Conservation (phyloP, 2,888 invertebrate genomes). For the Acrocyrtus sp. region DNA sequence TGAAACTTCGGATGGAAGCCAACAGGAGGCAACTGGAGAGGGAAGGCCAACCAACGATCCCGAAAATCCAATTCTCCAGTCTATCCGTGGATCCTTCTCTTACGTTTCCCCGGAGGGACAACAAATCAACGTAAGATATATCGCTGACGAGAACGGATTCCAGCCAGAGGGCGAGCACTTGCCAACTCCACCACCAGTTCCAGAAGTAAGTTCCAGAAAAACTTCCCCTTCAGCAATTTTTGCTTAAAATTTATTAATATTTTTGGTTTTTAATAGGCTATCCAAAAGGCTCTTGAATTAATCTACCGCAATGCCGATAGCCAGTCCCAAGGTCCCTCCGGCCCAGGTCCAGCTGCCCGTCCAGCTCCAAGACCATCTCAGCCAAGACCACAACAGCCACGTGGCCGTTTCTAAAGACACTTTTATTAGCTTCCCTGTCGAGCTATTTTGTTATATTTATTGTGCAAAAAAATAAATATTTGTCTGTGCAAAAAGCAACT, state of each 20-base stretch:
- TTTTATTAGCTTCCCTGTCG: too few species aligned
- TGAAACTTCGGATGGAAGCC: constrained; percentile 52
- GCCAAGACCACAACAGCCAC: constrained; percentile 19
- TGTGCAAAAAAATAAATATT: too few species aligned
- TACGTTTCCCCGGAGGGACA: constrained; percentile 34
- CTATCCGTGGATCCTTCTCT: neutral
- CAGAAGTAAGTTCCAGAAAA: neutral
- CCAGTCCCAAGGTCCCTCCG: too few species aligned
- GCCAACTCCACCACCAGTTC: constrained; percentile 11
- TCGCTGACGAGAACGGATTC: constrained; percentile 30
- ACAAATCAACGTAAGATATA: constrained; percentile 26
- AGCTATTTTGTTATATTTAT: too few species aligned
- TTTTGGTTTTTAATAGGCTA: constrained; percentile 16
- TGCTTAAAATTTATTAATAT: neutral
- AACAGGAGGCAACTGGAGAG: constrained; percentile 10
- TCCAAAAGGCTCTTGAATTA: constrained; percentile 53
- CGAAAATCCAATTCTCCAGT: neutral
- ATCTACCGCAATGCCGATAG: constrained; percentile 35
- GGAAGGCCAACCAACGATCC: neutral
- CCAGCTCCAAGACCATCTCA: constrained; percentile 13
- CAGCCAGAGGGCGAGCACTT: constrained; percentile 6
- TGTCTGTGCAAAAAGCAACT: too few species aligned
- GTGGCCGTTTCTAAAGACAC: constrained; percentile 32
- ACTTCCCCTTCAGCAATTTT: neutral
- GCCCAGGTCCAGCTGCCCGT: constrained; percentile 25